Base-by-base conservation (phyloP, 2,888 invertebrate species). In the Anoncus sp. region DNA sequence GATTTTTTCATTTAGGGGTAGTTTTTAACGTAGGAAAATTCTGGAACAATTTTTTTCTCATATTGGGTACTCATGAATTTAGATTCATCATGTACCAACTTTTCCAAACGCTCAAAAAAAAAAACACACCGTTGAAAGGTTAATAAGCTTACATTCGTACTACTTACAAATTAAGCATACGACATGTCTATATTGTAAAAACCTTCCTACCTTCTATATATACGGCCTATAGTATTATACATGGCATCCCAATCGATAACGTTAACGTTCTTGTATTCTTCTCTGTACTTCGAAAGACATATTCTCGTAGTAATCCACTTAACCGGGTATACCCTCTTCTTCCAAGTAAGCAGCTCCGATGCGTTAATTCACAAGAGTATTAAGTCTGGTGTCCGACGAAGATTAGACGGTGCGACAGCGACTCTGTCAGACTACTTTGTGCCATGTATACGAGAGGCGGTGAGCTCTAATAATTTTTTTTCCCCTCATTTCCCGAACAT, bases 301-400 rank as follows among this genome's bases (percentile, higher is more conserved):
- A 60, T 62, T 20, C 62, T 51, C 51, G 53, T 53, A 27, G 51
- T 43, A 71, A 62, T 62, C 71, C 60, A 60, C 70, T 71, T 53
- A 62, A 62, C 43, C 49, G n/a, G 43, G n/a, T 3, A 49, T 27
- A 47, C 27, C 40, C 43, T 40, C 51, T 24, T 62, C 24, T 27
- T 18, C 3, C 22, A 22, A 38, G 38, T 40, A 27, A 45, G 22
- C 38, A 38, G 16, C 5, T 24, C 38, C 14, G 51, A 18, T 38
- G 53, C 43, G 18, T 47, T 47, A 47, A 18, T 31, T 18, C 12
- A 27, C 38, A 53, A 27, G 38, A 38, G 49, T 38, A 70, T 71
- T 62, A 62, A 62, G 59, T 62, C 60, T 16, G 62, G 20, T 43
- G 43, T 71, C 43, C 62, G 53, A 62, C 62, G 62, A 62, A 71